Conservation (phyloP, 1,140 invertebrate species). For the Colletes latitarsis region DNA sequence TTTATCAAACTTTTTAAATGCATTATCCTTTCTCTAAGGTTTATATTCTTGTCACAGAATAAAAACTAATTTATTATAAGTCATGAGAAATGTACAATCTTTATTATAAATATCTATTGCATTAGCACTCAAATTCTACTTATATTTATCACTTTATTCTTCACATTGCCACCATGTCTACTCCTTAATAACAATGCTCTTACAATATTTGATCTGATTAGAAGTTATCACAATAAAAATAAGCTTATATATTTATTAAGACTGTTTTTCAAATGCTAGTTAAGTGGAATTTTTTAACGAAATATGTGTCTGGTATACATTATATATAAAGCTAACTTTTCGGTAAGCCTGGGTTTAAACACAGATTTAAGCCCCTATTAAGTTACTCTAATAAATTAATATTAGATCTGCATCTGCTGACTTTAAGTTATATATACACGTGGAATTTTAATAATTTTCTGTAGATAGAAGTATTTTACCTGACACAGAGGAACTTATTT, state of each 20-base stretch:
- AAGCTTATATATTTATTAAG: conserved; percentile 35
- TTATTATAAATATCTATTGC: conserved; percentile 26
- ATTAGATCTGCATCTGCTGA: conserved; percentile 34
- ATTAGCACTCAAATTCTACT: conserved; percentile 27
- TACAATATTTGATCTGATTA: conserved; percentile 34
- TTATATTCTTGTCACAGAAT: conserved; percentile 21
- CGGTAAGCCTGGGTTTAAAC: conserved; percentile 14
- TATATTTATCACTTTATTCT: conserved; percentile 44
- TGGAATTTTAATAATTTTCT: conserved; percentile 16
- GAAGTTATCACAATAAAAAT: conserved; percentile 58
- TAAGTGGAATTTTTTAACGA: conserved; percentile 44
- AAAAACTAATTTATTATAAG: conserved; percentile 40
- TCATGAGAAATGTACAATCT: conserved; percentile 40
- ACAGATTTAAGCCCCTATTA: conserved; percentile 28
- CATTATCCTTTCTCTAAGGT: neutral
- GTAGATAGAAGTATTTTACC: neutral
- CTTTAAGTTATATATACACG: conserved; percentile 23
- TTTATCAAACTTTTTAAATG: conserved; percentile 19
- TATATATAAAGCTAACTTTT: conserved; percentile 33
- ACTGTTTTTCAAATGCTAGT: conserved; percentile 32
- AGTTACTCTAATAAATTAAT: conserved; percentile 48
- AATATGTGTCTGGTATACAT: conserved; percentile 6
- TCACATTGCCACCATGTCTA: conserved; percentile 28
- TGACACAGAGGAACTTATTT: conserved; percentile 29
- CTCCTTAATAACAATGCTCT: conserved; percentile 25